Percentiles rank a stretch among this genome's conserved stretches.
Evolutionary conservation across 2,113 vertebrate genomes (phyloP).

Genomic region (Antechinus flavipes): DNA sequence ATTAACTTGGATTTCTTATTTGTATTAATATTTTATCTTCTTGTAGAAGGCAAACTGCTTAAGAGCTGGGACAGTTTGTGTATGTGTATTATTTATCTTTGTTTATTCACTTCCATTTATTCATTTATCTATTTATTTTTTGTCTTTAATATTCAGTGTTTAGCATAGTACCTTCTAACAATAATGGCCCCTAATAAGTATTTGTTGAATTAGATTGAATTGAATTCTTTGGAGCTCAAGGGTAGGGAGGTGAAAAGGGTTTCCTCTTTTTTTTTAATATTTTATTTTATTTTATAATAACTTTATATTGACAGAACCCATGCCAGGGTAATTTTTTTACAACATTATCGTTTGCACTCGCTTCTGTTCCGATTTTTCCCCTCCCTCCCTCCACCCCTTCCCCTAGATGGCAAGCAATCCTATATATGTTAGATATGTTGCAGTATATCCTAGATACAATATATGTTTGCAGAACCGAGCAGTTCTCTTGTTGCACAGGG

Average conservation of each 20-base stretch:
- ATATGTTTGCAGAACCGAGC: too few relatives aligned
- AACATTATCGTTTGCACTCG: too few relatives aligned
- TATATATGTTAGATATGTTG: too few relatives aligned
- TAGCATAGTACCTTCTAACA: not conserved
- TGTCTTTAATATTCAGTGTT: not conserved
- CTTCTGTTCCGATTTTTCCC: too few relatives aligned
- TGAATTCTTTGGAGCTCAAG: not conserved
- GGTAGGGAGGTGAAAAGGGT: not conserved
- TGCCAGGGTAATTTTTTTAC: too few relatives aligned
- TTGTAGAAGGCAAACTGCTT: not conserved
- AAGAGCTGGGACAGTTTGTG: not conserved
- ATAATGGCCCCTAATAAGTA: not conserved
- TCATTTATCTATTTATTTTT: not conserved
- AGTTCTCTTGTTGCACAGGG: too few relatives aligned
- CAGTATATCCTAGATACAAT: too few relatives aligned
- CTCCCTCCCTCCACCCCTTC: too few relatives aligned
- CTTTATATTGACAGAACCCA: too few relatives aligned
- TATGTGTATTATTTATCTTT: not conserved
- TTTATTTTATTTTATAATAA: too few relatives aligned
- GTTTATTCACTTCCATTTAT: not conserved
- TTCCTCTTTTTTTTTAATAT: not conserved
- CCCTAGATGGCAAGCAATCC: too few relatives aligned
- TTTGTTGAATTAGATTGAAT: not conserved
- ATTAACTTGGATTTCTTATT: not conserved
- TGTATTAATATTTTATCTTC: not conserved